Percentiles rank a stretch among this genome's conserved stretches.
These are phyloP conservation scores for Troides oblongomaculatus DNA, from an alignment of 2,888 invertebrate genomes.

Conservation along the genomic window DNA sequence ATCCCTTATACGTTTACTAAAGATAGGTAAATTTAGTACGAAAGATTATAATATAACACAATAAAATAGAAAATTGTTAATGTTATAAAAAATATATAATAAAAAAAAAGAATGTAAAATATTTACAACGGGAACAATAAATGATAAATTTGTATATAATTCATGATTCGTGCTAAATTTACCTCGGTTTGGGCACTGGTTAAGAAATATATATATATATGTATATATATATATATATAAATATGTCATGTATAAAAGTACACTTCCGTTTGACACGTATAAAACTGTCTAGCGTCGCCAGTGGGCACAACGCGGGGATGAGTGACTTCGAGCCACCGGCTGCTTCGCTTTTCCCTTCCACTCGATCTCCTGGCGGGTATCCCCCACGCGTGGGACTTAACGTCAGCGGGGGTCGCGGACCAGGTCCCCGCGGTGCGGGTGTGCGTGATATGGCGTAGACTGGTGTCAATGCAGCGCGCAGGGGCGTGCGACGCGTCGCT, in stretches of 20 bases:
- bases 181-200: neutral
- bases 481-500: slow-evolving; percentile 59
- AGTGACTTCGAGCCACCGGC: neutral
- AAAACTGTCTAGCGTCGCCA: neutral
- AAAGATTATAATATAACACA: neutral
- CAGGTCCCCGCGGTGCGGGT: neutral
- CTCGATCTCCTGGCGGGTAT: no score
- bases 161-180: slow-evolving; percentile 9
- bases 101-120: slow-evolving; percentile 10
- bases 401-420: slow-evolving; percentile 9
- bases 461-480: slow-evolving; percentile 42
- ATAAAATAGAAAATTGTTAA: slow-evolving; percentile 7
- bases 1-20: no score
- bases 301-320: neutral
- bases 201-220: no score
- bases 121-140: slow-evolving; percentile 17
- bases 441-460: neutral
- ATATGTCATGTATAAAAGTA: neutral
- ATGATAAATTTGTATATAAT: neutral
- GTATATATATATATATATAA: no score
- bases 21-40: slow-evolving; percentile 7
- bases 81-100: neutral
- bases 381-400: neutral
- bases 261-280: neutral
- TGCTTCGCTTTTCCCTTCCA: neutral